Percentiles rank a stretch among this genome's conserved stretches.
Evolutionary conservation across 2,797 vertebrate genomes (phyloP).

Genomic region (Mormyrops attenuatus): DNA sequence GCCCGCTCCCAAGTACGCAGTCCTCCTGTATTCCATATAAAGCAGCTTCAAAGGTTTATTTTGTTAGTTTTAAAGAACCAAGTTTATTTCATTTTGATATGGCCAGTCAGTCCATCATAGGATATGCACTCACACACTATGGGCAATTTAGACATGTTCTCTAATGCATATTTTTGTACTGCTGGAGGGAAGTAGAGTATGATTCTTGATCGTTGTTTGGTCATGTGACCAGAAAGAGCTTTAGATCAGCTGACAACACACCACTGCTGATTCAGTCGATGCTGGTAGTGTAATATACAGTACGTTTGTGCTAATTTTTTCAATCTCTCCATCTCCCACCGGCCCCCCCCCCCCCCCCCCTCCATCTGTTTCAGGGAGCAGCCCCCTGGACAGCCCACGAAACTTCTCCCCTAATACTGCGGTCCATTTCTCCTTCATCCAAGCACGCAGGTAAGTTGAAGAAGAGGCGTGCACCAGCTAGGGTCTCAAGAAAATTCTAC

Average conservation of each 20-base stretch:
- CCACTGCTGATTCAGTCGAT: not conserved
- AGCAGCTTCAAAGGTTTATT: not conserved
- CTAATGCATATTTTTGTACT: not conserved
- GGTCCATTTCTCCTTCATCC: conserved; percentile 92
- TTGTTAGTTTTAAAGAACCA: not conserved
- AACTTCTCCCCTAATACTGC: conserved; percentile 94
- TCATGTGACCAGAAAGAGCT: not conserved
- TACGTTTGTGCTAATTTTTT: not conserved
- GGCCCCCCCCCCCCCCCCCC: conserved; percentile 30
- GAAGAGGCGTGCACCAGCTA: too few relatives aligned
- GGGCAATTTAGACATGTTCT: not conserved
- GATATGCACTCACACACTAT: not conserved
- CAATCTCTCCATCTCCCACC: conserved; percentile 18
- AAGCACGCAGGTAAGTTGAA: conserved; percentile 82
- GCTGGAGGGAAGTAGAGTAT: not conserved
- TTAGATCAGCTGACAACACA: not conserved
- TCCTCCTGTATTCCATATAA: not conserved
- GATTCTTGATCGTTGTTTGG: not conserved
- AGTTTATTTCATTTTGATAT: not conserved
- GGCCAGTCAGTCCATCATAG: not conserved
- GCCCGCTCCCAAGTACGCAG: not conserved
- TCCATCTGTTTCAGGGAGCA: conserved; percentile 72
- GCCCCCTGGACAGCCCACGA: conserved; percentile 90
- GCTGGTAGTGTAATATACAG: not conserved
- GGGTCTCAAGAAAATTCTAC: not conserved